A percentile compares a stretch with the other conserved stretches of the same genome.
phyloP scores from a whole-genome alignment of 2,113 vertebrate species.

The Osmerus eperlanus region DNA sequence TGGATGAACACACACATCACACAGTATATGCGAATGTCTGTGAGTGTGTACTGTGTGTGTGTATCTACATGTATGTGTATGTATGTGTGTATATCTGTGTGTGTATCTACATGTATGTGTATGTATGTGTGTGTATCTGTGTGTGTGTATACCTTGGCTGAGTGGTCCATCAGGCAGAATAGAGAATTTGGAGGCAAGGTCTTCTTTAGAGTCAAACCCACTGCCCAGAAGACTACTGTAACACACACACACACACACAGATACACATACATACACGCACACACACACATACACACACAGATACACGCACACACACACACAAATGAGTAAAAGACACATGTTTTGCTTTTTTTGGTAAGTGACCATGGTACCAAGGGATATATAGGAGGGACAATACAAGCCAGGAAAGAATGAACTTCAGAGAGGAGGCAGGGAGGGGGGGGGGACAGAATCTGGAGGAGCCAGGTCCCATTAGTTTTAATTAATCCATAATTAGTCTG shows the following conservation, averaged over 20 bases:
- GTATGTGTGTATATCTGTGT: not conserved
- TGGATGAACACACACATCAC: conserved; percentile 38
- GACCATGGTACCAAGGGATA: no score
- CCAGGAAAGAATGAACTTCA: conserved; percentile 32
- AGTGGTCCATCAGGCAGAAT: conserved; percentile 53
- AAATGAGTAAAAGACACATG: not conserved
- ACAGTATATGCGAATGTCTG: not conserved
- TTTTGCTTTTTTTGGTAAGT: no score
- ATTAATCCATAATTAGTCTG: no score
- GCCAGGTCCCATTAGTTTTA: no score
- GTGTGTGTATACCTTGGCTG: conserved; percentile 48
- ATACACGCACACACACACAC: not conserved
- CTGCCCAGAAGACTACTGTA: conserved; percentile 79
- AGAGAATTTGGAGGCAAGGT: conserved; percentile 62
- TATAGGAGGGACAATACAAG: no score
- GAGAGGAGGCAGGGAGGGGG: no score
- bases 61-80: not conserved
- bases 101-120: not conserved
- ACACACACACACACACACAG: conserved; percentile 18
- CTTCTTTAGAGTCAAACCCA: conserved; percentile 74
- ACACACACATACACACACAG: not conserved
- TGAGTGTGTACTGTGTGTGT: no score
- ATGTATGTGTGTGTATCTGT: conserved; percentile 15
- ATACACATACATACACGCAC: not conserved
- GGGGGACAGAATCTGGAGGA: no score